These are phyloP conservation scores for Perca fluviatilis DNA, from an alignment of 2,113 vertebrate genomes.

Conservation along the genomic window DNA sequence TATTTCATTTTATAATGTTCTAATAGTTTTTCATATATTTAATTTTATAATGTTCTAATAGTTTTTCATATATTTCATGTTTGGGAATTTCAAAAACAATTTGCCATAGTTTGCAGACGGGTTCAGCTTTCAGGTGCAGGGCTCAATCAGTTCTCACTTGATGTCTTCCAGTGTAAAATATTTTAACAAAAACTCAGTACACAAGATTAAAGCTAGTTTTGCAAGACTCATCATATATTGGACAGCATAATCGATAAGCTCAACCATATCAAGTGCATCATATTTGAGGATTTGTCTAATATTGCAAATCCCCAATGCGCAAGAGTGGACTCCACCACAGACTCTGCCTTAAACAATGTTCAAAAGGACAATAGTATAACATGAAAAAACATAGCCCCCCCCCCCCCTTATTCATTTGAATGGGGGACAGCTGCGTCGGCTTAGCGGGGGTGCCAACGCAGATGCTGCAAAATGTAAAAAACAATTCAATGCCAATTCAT, in stretches of 20 bases:
- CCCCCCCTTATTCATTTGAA: neutral
- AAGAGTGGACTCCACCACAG: neutral
- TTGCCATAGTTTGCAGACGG: no score
- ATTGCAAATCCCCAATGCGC: neutral
- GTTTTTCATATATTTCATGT: no score
- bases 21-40: no score
- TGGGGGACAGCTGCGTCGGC: constrained; percentile 2
- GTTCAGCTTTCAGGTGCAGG: neutral
- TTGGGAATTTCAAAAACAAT: no score
- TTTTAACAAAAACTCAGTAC: neutral
- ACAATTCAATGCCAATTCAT: neutral
- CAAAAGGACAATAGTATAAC: neutral
- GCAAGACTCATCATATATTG: neutral
- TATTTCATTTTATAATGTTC: neutral
- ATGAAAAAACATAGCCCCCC: neutral
- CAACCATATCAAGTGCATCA: neutral
- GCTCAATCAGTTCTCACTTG: neutral
- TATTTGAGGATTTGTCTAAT: neutral
- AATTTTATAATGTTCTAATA: neutral
- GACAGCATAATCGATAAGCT: neutral
- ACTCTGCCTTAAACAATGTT: neutral
- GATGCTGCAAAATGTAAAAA: no score
- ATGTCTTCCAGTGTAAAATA: neutral
- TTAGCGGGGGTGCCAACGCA: neutral
- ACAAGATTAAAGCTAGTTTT: neutral